phyloP scores from a whole-genome alignment of 2,113 vertebrate species.

The Zingel zingel region DNA sequence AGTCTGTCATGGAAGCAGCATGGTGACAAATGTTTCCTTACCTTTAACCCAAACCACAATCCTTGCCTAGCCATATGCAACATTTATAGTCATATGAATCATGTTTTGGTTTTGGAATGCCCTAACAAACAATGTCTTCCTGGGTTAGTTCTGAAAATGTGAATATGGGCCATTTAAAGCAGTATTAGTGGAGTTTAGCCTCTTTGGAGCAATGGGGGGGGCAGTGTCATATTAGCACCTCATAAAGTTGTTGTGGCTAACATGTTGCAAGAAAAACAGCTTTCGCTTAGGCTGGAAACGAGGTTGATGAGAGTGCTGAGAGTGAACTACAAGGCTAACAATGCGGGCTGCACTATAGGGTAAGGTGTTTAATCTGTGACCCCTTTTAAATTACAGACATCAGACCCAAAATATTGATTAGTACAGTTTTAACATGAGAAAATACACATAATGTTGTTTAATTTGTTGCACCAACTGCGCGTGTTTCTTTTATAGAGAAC shows the following conservation, averaged over 20 bases:
- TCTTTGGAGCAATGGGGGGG: background rate
- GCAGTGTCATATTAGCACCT: background rate
- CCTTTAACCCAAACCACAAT: background rate
- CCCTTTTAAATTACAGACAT: too few species aligned
- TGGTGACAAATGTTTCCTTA: background rate
- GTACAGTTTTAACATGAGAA: background rate
- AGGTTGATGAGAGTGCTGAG: background rate
- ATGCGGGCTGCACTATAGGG: too few species aligned
- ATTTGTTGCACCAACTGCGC: background rate
- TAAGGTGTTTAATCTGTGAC: too few species aligned
- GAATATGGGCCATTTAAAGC: background rate
- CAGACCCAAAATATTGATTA: too few species aligned
- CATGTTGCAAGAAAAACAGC: background rate
- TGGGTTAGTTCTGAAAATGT: background rate
- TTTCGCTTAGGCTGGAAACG: background rate
- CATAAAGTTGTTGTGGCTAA: too few species aligned
- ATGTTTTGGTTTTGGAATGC: background rate
- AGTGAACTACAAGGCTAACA: too few species aligned
- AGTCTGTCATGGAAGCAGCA: too few species aligned
- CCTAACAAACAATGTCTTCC: background rate
- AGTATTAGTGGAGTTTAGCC: background rate
- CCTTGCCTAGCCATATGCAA: background rate
- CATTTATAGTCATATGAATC: background rate
- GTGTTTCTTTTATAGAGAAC: background rate
- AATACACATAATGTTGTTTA: background rate